phyloP scores from a whole-genome alignment of 2,888 invertebrate genomes.

The Trachelus tabidus region DNA sequence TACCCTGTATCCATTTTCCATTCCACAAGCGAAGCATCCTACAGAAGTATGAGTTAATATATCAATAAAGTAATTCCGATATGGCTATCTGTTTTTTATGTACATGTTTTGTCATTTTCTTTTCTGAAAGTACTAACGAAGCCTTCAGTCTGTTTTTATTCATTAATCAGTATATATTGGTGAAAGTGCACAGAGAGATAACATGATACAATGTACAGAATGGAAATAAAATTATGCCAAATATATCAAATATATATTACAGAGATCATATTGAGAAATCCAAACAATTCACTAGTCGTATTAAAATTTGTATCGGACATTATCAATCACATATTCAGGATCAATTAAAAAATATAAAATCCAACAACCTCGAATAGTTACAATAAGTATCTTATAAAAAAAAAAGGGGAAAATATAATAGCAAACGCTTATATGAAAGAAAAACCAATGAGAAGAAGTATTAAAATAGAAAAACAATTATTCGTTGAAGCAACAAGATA shows the following conservation, averaged over 20 bases:
- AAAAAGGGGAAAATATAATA: background rate
- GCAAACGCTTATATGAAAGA: background rate
- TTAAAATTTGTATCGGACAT: background rate
- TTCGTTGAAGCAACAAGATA: background rate
- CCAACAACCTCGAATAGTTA: too few relatives aligned
- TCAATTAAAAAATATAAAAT: too few relatives aligned
- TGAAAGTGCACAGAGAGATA: background rate
- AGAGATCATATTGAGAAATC: background rate
- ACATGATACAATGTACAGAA: background rate
- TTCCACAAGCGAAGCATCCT: constrained; percentile 99
- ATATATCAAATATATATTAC: background rate
- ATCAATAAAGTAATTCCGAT: constrained; percentile 2
- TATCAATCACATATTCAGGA: background rate
- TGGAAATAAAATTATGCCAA: background rate
- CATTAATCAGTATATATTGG: background rate
- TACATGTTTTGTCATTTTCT: background rate
- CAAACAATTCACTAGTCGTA: background rate
- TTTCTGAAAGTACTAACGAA: background rate
- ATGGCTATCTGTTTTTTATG: constrained; percentile 34
- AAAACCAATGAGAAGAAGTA: background rate
- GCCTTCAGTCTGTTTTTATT: background rate
- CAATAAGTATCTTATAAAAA: too few relatives aligned
- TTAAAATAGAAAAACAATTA: background rate
- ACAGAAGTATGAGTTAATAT: constrained; percentile 38
- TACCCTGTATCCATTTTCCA: constrained; percentile 95